phyloP scores from a whole-genome alignment of 2,113 vertebrate genomes.

The Platanista minor region DNA sequence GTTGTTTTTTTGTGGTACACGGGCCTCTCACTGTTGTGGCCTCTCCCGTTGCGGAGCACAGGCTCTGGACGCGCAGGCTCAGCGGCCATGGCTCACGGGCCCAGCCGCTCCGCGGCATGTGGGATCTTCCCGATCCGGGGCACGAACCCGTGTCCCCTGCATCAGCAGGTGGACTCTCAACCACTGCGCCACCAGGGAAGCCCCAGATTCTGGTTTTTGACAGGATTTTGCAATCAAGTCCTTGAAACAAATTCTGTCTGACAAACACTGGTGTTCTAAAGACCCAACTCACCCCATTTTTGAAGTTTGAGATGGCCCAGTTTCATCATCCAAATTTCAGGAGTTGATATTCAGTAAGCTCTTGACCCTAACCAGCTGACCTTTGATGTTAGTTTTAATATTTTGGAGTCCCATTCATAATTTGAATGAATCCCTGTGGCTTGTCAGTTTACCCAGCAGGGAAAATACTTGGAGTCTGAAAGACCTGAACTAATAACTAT shows the following conservation, averaged over 20 bases:
- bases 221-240: constrained; percentile 51
- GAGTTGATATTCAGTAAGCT: constrained; percentile 41
- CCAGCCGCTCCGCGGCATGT: no score
- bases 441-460: constrained; percentile 37
- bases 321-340: constrained; percentile 23
- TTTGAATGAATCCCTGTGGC: not conserved
- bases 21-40: no score
- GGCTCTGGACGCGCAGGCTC: no score
- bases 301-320: constrained; percentile 12
- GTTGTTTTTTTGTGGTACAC: no score
- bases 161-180: no score
- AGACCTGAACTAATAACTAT: constrained; percentile 28
- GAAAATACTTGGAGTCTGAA: not conserved
- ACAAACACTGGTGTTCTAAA: constrained; percentile 31
- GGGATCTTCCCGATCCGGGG: no score
- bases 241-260: constrained; percentile 56
- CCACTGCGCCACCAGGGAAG: no score
- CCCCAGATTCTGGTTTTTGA: not conserved
- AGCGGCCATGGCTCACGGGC: no score
- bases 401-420: not conserved
- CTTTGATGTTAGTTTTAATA: constrained; percentile 45
- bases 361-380: constrained; percentile 13
- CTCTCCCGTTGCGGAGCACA: no score
- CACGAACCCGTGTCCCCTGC: no score
- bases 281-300: not conserved